phyloP scores from a whole-genome alignment of 2,113 vertebrate species.

The Halcyon senegalensis region DNA sequence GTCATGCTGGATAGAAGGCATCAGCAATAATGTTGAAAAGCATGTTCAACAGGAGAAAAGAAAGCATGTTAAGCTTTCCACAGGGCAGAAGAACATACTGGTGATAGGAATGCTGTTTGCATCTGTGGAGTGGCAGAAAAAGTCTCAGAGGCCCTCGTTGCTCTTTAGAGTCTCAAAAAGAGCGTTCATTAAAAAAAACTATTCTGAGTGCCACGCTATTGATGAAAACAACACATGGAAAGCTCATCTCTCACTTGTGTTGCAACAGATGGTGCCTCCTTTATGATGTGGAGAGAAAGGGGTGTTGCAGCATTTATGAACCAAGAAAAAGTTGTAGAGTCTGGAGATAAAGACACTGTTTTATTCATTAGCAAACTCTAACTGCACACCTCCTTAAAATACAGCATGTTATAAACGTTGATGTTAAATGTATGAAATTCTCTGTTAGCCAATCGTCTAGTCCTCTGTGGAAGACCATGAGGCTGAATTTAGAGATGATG shows the following conservation, averaged over 20 bases:
- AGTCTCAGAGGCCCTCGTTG: background rate
- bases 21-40: background rate
- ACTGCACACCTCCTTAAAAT: background rate
- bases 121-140: background rate
- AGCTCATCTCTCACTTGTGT: conserved; percentile 7
- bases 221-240: conserved; percentile 37
- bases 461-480: background rate
- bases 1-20: background rate
- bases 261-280: conserved; percentile 17
- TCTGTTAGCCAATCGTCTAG: background rate
- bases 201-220: background rate
- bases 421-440: background rate
- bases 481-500: background rate
- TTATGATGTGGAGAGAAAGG: background rate
- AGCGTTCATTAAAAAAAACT: background rate
- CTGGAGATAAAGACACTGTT: conserved; percentile 16
- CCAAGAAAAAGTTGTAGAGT: background rate
- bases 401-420: background rate
- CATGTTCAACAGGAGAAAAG: background rate
- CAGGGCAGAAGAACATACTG: background rate
- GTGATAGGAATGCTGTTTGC: background rate
- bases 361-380: conserved; percentile 18
- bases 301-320: background rate
- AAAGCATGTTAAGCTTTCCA: background rate
- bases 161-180: background rate